Evolutionary conservation across 1,140 invertebrate genomes (phyloP).

Genomic region (Trichonephila inaurata): DNA sequence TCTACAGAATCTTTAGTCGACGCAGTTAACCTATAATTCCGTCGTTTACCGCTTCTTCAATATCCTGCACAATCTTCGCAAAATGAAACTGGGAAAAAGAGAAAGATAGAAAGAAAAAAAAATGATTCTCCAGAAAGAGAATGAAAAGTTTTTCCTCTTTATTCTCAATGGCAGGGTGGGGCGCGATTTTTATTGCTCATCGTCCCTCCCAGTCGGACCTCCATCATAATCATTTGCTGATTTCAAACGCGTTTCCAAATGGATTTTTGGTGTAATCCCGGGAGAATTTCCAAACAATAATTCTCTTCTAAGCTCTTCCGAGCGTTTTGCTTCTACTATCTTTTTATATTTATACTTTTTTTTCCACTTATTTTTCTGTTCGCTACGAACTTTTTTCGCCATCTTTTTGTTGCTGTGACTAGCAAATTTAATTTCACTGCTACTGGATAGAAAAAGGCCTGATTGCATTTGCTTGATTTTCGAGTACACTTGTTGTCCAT

Average conservation of each 20-base stretch:
- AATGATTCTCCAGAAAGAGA: neutral
- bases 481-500: neutral
- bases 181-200: conserved; percentile 44
- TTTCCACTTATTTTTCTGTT: neutral
- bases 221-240: conserved; percentile 71
- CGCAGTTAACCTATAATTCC: conserved; percentile 37
- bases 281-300: conserved; percentile 68
- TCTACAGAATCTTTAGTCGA: neutral
- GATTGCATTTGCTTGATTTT: conserved; percentile 14
- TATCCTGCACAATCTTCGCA: neutral
- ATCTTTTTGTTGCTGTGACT: neutral
- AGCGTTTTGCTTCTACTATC: conserved; percentile 7
- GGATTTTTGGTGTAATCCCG: conserved; percentile 71
- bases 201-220: neutral
- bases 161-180: neutral
- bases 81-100: conserved; percentile 2
- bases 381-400: neutral
- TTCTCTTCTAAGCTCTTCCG: conserved; percentile 55
- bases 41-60: conserved; percentile 20
- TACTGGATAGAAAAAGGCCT: neutral
- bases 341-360: conserved; percentile 17
- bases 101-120: neutral
- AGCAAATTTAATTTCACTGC: conserved; percentile 45
- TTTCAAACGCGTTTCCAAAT: conserved; percentile 61
- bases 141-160: conserved; percentile 42